A percentile compares a stretch with the other conserved stretches of the same genome.
Conservation (phyloP, 2,797 vertebrate genomes). For the Erpetoichthys calabaricus region DNA sequence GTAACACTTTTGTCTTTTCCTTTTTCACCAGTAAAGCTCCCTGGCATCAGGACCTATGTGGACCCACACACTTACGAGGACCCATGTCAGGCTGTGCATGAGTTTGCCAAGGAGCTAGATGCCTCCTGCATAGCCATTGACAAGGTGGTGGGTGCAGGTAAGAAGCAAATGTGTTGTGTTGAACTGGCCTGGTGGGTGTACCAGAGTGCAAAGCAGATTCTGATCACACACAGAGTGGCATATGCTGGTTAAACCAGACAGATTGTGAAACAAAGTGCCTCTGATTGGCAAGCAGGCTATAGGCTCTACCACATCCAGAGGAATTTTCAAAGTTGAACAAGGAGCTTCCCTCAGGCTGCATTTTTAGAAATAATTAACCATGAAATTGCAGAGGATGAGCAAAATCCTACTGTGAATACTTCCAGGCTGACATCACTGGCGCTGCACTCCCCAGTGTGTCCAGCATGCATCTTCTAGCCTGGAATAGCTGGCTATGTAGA, state of each 20-base stretch:
- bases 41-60: slow-evolving; percentile 83
- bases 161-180: slow-evolving; percentile 13
- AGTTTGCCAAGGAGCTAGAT: slow-evolving; percentile 90
- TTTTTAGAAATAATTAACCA: slow-evolving; percentile 27
- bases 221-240: too few species aligned
- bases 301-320: too few species aligned
- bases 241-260: too few species aligned
- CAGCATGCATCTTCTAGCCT: slow-evolving; percentile 17
- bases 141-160: slow-evolving; percentile 97
- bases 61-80: slow-evolving; percentile 95
- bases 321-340: too few species aligned
- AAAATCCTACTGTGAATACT: slow-evolving; percentile 16
- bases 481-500: too few species aligned
- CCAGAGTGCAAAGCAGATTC: too few species aligned
- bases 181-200: too few species aligned
- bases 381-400: slow-evolving; percentile 15
- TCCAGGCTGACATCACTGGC: slow-evolving; percentile 34
- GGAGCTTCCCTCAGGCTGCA: too few species aligned
- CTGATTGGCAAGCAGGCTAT: too few species aligned
- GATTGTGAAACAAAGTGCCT: too few species aligned
- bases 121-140: slow-evolving; percentile 86
- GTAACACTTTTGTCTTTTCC: slow-evolving; percentile 15
- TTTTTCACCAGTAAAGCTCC: slow-evolving; percentile 68
- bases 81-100: slow-evolving; percentile 88
- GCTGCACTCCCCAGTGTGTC: slow-evolving; percentile 17